Percentiles rank a stretch among this genome's conserved stretches.
Conservation (phyloP, 2,797 vertebrate species). For the Cetoscarus ocellatus region DNA sequence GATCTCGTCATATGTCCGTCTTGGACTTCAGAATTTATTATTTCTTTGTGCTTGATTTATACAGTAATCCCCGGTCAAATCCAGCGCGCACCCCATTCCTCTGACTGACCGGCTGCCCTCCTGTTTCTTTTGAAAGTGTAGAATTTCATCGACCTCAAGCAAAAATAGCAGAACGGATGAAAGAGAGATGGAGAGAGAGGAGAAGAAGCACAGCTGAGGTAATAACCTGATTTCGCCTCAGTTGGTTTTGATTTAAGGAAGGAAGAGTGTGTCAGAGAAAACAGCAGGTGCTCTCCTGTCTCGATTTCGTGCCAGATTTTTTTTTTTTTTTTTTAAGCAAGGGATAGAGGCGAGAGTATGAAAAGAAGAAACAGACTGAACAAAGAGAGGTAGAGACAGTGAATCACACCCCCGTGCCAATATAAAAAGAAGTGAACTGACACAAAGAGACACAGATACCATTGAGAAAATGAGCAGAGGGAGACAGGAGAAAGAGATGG, state of each 20-base stretch:
- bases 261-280: slow-evolving; percentile 79
- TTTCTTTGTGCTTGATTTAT: slow-evolving; percentile 58
- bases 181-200: slow-evolving; percentile 17
- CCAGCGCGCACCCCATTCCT: slow-evolving; percentile 42
- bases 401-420: slow-evolving; percentile 65
- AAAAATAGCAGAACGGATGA: slow-evolving; percentile 58
- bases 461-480: slow-evolving; percentile 62
- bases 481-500: slow-evolving; percentile 36
- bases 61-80: slow-evolving; percentile 63
- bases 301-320: slow-evolving; percentile 72
- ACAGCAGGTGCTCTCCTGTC: slow-evolving; percentile 74
- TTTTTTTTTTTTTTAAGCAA: slow-evolving; percentile 66
- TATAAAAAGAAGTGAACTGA: slow-evolving; percentile 69
- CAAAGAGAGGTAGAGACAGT: slow-evolving; percentile 66
- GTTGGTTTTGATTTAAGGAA: slow-evolving; percentile 81
- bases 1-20: slow-evolving; percentile 50
- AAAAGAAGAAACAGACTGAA: slow-evolving; percentile 68
- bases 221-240: slow-evolving; percentile 81
- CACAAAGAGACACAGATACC: slow-evolving; percentile 71
- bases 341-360: slow-evolving; percentile 59
- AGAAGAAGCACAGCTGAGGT: slow-evolving; percentile 68
- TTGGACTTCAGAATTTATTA: slow-evolving; percentile 50
- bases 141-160: slow-evolving; percentile 74
- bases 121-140: slow-evolving; percentile 68
- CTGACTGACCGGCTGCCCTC: slow-evolving; percentile 62